A percentile compares a stretch with the other conserved stretches of the same genome.
These are phyloP conservation scores for Cordilura impudica DNA, from an alignment of 2,888 invertebrate genomes.

Conservation along the genomic window DNA sequence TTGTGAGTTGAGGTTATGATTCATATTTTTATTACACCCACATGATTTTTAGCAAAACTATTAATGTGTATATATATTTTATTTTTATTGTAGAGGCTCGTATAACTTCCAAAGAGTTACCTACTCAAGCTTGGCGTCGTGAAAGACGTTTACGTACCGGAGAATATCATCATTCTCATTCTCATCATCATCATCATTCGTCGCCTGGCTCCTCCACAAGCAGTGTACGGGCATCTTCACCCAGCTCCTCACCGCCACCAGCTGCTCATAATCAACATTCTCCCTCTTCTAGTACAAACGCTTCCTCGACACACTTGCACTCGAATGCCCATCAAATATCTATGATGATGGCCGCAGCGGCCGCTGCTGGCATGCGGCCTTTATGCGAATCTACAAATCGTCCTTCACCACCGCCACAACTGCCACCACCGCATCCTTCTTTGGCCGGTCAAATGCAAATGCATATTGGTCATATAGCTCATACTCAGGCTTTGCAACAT, in stretches of 20 bases:
- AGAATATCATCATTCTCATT: constrained; percentile 70
- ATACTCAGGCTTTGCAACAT: constrained; percentile 48
- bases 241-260: constrained; percentile 56
- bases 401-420: constrained; percentile 61
- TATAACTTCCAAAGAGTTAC: constrained; percentile 81
- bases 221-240: constrained; percentile 31
- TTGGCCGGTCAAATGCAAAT: constrained; percentile 40
- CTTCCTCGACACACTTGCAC: constrained; percentile 26
- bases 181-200: constrained; percentile 20
- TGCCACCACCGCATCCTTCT: constrained; percentile 41
- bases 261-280: constrained; percentile 55
- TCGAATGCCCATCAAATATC: constrained; percentile 62
- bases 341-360: constrained; percentile 63
- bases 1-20: constrained; percentile 22
- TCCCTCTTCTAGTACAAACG: background rate
- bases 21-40: constrained; percentile 10
- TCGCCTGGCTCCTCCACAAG: constrained; percentile 25
- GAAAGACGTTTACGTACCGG: constrained; percentile 81
- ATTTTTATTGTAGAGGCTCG: constrained; percentile 72
- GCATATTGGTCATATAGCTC: constrained; percentile 50
- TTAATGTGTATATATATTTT: background rate
- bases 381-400: constrained; percentile 69
- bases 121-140: constrained; percentile 85
- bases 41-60: constrained; percentile 6
- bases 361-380: constrained; percentile 64